Evolutionary conservation across 2,113 vertebrate species (phyloP).

Genomic region (Egretta garzetta): DNA sequence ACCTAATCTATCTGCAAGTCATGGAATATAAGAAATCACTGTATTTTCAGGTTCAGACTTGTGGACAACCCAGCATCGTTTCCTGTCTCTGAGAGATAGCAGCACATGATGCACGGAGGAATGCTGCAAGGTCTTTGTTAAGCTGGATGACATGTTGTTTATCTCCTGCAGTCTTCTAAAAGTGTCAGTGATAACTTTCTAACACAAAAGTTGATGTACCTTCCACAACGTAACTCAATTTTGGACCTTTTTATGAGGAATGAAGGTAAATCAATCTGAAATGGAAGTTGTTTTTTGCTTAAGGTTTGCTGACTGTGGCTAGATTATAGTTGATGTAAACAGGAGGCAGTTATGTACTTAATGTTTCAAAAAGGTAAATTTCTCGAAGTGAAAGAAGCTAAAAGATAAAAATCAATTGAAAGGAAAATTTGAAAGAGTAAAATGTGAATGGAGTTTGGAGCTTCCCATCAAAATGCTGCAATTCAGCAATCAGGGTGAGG

Average conservation of each 20-base stretch:
- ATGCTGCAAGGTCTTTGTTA: background rate
- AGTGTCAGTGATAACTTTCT: background rate
- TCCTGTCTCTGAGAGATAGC: background rate
- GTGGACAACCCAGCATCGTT: background rate
- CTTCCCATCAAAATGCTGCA: background rate
- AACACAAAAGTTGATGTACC: background rate
- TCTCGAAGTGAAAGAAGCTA: background rate
- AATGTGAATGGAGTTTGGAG: background rate
- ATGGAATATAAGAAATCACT: background rate
- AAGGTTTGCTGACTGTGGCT: background rate
- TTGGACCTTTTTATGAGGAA: background rate
- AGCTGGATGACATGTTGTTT: background rate
- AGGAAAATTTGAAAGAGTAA: background rate
- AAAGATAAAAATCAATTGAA: background rate
- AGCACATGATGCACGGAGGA: background rate
- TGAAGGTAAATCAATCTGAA: background rate
- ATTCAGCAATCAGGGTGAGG: fast-evolving
- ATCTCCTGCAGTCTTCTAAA: background rate
- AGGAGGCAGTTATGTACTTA: background rate
- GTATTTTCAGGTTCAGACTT: background rate
- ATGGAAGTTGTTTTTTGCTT: background rate
- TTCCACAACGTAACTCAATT: background rate
- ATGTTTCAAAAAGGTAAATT: background rate
- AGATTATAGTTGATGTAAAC: fast-evolving
- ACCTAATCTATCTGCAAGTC: background rate